Evolutionary conservation across 2,888 invertebrate species (phyloP).

Genomic region (Dichetophora obliterata): DNA sequence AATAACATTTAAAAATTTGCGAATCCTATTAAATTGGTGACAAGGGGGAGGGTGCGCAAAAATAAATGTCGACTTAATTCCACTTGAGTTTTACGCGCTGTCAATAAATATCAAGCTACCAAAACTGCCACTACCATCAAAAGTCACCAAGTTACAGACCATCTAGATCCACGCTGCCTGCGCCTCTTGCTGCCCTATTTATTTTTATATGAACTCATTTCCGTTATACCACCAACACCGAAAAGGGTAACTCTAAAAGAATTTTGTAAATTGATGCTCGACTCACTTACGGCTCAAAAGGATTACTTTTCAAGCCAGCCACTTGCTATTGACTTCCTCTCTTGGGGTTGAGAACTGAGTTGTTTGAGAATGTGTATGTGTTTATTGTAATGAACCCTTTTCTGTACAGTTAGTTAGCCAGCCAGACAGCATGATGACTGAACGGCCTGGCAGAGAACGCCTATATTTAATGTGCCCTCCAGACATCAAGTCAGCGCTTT

Average conservation of each 20-base stretch:
- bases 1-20: background rate
- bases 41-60: background rate
- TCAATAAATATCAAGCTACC: slow-evolving; percentile 1
- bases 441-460: background rate
- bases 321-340: slow-evolving; percentile 8
- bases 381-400: slow-evolving; percentile 30
- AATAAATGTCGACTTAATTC: background rate
- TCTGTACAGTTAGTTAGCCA: background rate
- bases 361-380: background rate
- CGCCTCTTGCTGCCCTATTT: background rate
- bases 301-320: slow-evolving; percentile 24
- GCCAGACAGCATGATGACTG: background rate
- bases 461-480: background rate
- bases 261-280: slow-evolving; percentile 14
- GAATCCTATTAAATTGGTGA: no score
- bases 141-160: background rate
- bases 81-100: slow-evolving; percentile 5
- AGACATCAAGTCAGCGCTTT: background rate
- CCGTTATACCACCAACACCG: background rate
- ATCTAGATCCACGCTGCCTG: background rate
- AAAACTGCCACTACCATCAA: background rate
- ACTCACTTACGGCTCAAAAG: slow-evolving; percentile 7
- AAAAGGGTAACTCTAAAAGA: background rate
- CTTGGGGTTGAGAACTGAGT: slow-evolving; percentile 2
- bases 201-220: background rate